These are phyloP conservation scores for Drosophila takahashii DNA, from an alignment of 1,140 invertebrate genomes.

Conservation along the genomic window DNA sequence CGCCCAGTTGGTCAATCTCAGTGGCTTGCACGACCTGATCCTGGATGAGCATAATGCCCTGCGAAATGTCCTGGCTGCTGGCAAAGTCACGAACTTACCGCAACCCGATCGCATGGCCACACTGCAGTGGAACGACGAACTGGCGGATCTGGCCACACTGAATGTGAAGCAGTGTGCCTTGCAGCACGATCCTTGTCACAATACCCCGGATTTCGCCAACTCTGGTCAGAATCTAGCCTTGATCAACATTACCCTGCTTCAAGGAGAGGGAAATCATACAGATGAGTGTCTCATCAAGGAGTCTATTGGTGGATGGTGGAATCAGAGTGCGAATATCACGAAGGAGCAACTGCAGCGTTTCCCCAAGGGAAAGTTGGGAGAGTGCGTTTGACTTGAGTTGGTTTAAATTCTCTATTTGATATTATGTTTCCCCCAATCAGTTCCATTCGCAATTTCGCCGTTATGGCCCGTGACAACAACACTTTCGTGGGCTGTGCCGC, in stretches of 20 bases:
- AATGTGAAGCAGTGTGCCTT: conserved; percentile 59
- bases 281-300: conserved; percentile 42
- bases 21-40: conserved; percentile 33
- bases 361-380: conserved; percentile 48
- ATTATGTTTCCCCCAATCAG: conserved; percentile 13
- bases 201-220: conserved; percentile 45
- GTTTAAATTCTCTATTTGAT: background rate
- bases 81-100: conserved; percentile 32
- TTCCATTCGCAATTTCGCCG: conserved; percentile 56
- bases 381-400: conserved; percentile 40
- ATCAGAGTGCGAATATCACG: conserved; percentile 45
- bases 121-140: conserved; percentile 53
- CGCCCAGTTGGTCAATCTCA: conserved; percentile 43
- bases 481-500: conserved; percentile 64
- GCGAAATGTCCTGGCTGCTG: conserved; percentile 54
- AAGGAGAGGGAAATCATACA: background rate
- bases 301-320: conserved; percentile 56
- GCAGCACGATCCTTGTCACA: conserved; percentile 56
- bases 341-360: conserved; percentile 26
- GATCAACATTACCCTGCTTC: conserved; percentile 13
- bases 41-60: conserved; percentile 46
- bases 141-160: conserved; percentile 48
- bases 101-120: conserved; percentile 62
- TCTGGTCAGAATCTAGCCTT: conserved; percentile 61
- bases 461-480: conserved; percentile 66